Base-by-base conservation (phyloP, 2,113 vertebrate genomes). In the Barbus barbus region DNA sequence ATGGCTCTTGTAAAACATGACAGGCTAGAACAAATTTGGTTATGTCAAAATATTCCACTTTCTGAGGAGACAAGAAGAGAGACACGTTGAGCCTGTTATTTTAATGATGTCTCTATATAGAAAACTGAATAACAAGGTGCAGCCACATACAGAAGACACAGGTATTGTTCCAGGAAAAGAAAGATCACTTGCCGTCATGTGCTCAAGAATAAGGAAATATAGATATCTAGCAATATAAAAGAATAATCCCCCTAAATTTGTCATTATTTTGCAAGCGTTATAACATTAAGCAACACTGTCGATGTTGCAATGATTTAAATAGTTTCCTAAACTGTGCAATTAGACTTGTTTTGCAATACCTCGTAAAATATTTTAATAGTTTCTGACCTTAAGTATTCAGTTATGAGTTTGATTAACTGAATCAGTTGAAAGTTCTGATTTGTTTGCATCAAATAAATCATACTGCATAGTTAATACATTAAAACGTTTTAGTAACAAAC, bases 1-100 rank as follows among this genome's bases (percentile, higher is more conserved):
- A 94, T 93, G 91, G 91, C 91, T 91, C 90, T 89, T 93, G 92
- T 93, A 93, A 91, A 93, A 91, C 91, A 91, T 94, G 92, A 93
- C 83, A 76, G 90, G 92, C 92, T 94, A 80, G 86, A 79, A 83
- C 51, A 79, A 53, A 56, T 81, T 44, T 81, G 83, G 78, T 85
- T 79, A 78, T 84, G 84, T 81, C 48, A 87, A 84, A 85, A 79
- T n/a, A 44, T 84, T 82, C 82, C 73, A 51, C 38, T 61, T 71
- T 44, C 41, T 69, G 36, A 84, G n/a, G 71, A 71, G 41, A 44
- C 41, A 44, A 44, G 41, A 44, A 44, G 41, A 74, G 28, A 76
- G 51, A 79, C 48, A 13, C 9, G 9, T 28, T 41, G 24, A 46
- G 58, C 78, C 22, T 58, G 60, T 78, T 58, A 69, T 84, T 78